phyloP scores from a whole-genome alignment of 2,797 vertebrate species.

The Decapterus maruadsi region DNA sequence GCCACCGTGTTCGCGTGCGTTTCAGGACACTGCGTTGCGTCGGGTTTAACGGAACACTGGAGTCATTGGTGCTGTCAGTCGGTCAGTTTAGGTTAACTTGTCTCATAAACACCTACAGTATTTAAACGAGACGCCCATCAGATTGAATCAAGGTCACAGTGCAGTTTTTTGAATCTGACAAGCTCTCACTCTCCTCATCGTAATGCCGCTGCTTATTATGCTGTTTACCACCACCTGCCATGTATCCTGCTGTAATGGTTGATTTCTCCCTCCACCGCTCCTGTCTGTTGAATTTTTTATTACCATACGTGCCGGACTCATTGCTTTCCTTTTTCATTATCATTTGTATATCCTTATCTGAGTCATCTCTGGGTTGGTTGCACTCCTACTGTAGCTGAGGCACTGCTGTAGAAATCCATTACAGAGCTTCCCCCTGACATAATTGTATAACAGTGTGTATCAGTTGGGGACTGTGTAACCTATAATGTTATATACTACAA shows the following conservation, averaged over 20 bases:
- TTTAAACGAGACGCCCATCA: slow-evolving; percentile 39
- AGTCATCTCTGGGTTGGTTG: slow-evolving; percentile 18
- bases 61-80: not conserved
- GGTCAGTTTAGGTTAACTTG: slow-evolving; percentile 15
- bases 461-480: not conserved
- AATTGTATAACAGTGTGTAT: slow-evolving; percentile 2
- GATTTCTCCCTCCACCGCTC: slow-evolving; percentile 21
- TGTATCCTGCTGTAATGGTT: slow-evolving; percentile 20
- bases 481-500: no score
- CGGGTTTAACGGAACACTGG: not conserved
- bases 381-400: slow-evolving; percentile 9
- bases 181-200: slow-evolving; percentile 30
- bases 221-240: slow-evolving; percentile 39
- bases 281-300: slow-evolving; percentile 19
- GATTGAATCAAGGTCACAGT: slow-evolving; percentile 24
- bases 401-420: slow-evolving; percentile 19
- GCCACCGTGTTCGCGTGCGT: not conserved
- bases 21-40: not conserved
- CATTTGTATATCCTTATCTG: slow-evolving; percentile 8
- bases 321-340: slow-evolving; percentile 26
- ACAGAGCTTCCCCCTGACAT: slow-evolving; percentile 2
- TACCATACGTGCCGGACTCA: slow-evolving; percentile 1
- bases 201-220: slow-evolving; percentile 36
- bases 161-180: slow-evolving; percentile 30
- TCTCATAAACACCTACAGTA: slow-evolving; percentile 14